Conservation (phyloP, 2,113 vertebrate species). For the Forbesichthys papilliferus region DNA sequence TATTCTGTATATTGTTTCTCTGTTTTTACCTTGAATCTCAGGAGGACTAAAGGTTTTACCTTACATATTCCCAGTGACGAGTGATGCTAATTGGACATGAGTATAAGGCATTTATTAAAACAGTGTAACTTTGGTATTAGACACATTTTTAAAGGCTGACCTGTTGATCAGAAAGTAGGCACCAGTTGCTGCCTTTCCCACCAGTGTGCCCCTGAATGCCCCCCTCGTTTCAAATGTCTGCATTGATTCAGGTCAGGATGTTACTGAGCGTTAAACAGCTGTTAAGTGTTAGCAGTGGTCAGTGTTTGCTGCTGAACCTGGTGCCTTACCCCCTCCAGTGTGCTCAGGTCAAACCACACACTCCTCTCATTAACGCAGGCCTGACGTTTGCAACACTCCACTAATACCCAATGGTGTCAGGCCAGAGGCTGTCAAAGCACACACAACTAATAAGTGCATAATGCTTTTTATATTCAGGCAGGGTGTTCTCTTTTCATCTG, state of each 20-base stretch:
- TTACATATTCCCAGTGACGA: slow-evolving; percentile 32
- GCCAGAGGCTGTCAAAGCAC: not conserved
- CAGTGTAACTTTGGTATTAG: slow-evolving; percentile 39
- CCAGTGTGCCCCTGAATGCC: slow-evolving; percentile 23
- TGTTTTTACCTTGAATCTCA: not conserved
- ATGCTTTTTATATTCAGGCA: not conserved
- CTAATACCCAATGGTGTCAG: slow-evolving; percentile 12
- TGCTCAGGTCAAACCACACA: slow-evolving; percentile 23
- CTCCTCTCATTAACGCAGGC: slow-evolving; percentile 26
- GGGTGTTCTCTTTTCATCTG: not conserved
- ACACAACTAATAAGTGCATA: not conserved
- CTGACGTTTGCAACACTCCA: slow-evolving; percentile 18
- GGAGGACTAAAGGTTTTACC: slow-evolving; percentile 18
- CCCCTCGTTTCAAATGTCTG: slow-evolving; percentile 41
- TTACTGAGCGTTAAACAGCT: slow-evolving; percentile 52
- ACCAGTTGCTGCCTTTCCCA: slow-evolving; percentile 42
- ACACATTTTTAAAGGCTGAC: slow-evolving; percentile 42
- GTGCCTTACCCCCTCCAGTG: slow-evolving; percentile 30
- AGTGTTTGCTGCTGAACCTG: slow-evolving; percentile 34
- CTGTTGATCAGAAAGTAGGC: slow-evolving; percentile 52
- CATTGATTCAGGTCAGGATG: slow-evolving; percentile 48
- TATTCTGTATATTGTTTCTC: slow-evolving; percentile 11
- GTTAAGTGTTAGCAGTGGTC: slow-evolving; percentile 59
- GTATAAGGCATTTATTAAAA: slow-evolving; percentile 46
- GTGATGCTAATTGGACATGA: slow-evolving; percentile 42